Base-by-base conservation (phyloP, 1,140 invertebrate genomes). In the Cotesia chilonis region DNA sequence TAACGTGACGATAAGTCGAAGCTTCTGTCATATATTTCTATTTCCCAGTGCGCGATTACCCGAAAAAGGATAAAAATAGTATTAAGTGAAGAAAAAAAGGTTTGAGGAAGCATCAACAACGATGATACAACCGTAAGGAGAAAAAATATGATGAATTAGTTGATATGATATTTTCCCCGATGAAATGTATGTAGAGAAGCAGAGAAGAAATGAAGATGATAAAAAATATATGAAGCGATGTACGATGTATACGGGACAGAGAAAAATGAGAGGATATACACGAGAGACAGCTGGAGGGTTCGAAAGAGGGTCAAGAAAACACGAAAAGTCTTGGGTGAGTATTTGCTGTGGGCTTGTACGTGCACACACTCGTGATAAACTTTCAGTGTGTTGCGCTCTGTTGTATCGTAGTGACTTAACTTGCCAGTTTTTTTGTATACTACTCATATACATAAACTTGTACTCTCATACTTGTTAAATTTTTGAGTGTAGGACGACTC, bases 201-300 rank as follows among this genome's bases (percentile, higher is more conserved):
- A 47, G 41, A 47, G 41, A 47, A 10, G 41, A 47, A 47, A 10
- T 9, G 41, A 6, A 47, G 41, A 47, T 2, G 10, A 6, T 9
- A 47, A 47, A 47, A 47, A 9, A 47, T 47, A 47, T 47, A 47
- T 47, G 41, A 47, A 47, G 41, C 41, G 28, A 59, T 20, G 17
- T 55, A 55, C 17, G 54, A 55, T 17, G 57, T 59, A 47, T 59
- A 59, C 17, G 17, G 20, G 57, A 59, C 57, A 9, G 7, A 20
- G 57, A 59, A 59, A 59, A 59, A 59, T 59, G 57, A 59, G 57
- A 28, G 20, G 17, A 20, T 59, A 20, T 59, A 59, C 57, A 59
- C 17, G 17, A 7, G 17, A 20, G 57, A 59, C 14, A 28, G 20
- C 17, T 20, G 57, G 41, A 47, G 9, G 57, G 57, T 20, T 59